These are phyloP conservation scores for Griposia aprilina DNA, from an alignment of 2,888 invertebrate species.

Conservation along the genomic window DNA sequence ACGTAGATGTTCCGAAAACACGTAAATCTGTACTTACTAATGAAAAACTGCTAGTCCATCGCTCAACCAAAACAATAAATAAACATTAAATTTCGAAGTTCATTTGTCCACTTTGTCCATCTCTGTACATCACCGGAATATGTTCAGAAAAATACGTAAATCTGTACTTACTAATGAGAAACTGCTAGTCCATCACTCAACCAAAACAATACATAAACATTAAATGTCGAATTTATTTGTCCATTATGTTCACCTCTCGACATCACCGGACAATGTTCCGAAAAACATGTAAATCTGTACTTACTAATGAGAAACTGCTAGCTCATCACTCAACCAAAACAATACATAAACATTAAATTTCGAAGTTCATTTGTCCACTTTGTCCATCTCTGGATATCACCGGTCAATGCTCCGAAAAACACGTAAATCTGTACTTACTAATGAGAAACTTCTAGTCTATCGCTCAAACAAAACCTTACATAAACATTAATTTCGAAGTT, in stretches of 20 bases:
- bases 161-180: background rate
- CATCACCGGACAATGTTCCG: slow-evolving; percentile 27
- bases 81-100: slow-evolving; percentile 22
- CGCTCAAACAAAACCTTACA: slow-evolving; percentile 7
- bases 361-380: slow-evolving; percentile 19
- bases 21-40: background rate
- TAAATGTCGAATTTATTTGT: slow-evolving; percentile 10
- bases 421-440: background rate
- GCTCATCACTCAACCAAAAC: background rate
- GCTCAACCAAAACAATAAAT: slow-evolving; percentile 10
- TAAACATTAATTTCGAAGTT: slow-evolving; percentile 37
- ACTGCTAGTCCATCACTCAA: background rate
- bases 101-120: slow-evolving; percentile 37
- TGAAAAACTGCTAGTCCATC: background rate
- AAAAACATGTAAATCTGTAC: no score
- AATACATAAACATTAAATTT: background rate
- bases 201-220: slow-evolving; percentile 2
- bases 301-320: background rate
- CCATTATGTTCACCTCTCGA: background rate
- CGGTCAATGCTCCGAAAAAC: slow-evolving; percentile 19
- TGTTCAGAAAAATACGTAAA: background rate
- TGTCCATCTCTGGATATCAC: slow-evolving; percentile 6
- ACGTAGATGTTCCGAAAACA: background rate
- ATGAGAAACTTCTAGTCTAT: background rate
- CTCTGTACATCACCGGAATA: slow-evolving; percentile 27